A percentile compares a stretch with the other conserved stretches of the same genome.
Conservation (phyloP, 2,888 invertebrate genomes). For the Leistus spinibarbis region DNA sequence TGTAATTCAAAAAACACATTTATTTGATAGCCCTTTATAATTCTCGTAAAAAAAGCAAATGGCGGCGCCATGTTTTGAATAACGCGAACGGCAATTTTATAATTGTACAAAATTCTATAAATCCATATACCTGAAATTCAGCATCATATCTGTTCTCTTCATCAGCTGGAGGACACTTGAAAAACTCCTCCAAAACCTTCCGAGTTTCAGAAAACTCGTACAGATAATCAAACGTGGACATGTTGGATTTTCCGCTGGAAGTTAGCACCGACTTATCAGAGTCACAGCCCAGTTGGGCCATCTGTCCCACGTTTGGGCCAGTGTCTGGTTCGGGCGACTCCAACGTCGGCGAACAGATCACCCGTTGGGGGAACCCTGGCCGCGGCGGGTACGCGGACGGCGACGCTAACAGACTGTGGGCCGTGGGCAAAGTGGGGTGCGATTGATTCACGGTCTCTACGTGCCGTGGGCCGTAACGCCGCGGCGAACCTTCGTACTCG, state of each 20-base stretch:
- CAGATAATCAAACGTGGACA: slow-evolving; percentile 82
- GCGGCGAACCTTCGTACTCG: slow-evolving; percentile 89
- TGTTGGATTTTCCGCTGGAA: slow-evolving; percentile 46
- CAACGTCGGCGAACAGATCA: slow-evolving; percentile 55
- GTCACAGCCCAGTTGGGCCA: background rate
- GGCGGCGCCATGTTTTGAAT: too few species aligned
- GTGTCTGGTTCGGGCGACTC: slow-evolving; percentile 1
- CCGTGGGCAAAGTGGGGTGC: slow-evolving; percentile 61
- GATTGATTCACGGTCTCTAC: slow-evolving; percentile 48
- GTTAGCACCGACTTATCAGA: slow-evolving; percentile 1
- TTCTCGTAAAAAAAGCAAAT: too few species aligned
- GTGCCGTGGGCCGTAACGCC: slow-evolving; percentile 77
- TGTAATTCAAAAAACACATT: background rate
- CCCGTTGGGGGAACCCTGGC: slow-evolving; percentile 85
- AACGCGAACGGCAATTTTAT: too few species aligned
- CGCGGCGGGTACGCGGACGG: slow-evolving; percentile 77
- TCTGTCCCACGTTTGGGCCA: background rate
- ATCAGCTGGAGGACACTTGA: slow-evolving; percentile 76
- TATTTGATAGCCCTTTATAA: too few species aligned
- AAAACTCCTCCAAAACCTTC: slow-evolving; percentile 91
- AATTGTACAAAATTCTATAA: background rate
- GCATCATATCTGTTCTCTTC: slow-evolving; percentile 64
- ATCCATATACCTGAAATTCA: slow-evolving; percentile 60
- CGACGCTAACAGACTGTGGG: slow-evolving; percentile 64
- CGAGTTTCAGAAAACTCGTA: slow-evolving; percentile 93